Percentiles rank a stretch among this genome's conserved stretches.
Evolutionary conservation across 2,888 invertebrate species (phyloP).

Genomic region (Fragum sueziense): DNA sequence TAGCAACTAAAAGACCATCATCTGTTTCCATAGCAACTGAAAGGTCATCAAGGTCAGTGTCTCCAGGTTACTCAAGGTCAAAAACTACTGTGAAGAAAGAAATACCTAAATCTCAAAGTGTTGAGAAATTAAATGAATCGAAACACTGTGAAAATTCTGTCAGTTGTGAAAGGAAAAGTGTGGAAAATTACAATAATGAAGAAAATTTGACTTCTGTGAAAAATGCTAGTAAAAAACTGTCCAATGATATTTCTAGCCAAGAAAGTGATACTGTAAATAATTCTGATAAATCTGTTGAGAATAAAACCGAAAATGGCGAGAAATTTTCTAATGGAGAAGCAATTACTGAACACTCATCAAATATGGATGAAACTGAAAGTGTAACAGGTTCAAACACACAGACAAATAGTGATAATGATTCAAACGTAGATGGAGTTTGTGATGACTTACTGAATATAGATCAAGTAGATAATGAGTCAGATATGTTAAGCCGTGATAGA

Average conservation of each 20-base stretch:
- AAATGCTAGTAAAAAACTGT: neutral
- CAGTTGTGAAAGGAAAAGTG: neutral
- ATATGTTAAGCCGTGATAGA: too few species aligned
- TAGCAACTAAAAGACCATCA: neutral
- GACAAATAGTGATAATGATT: neutral
- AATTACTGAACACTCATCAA: neutral
- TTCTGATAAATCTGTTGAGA: neutral
- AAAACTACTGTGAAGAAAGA: neutral
- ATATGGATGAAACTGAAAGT: neutral
- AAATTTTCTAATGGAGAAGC: neutral
- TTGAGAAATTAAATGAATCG: neutral
- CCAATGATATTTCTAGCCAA: too few species aligned
- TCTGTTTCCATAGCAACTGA: neutral
- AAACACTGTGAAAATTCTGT: neutral
- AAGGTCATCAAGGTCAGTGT: constrained; percentile 10
- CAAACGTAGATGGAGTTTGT: too few species aligned
- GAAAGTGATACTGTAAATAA: too few species aligned
- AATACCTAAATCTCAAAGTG: neutral
- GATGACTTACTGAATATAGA: too few species aligned
- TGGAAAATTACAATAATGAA: neutral
- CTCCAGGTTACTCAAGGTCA: neutral
- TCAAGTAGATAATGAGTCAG: too few species aligned
- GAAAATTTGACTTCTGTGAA: neutral
- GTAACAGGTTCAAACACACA: neutral
- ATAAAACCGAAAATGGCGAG: neutral